These are phyloP conservation scores for Clinocottus analis DNA, from an alignment of 2,113 vertebrate species.

Conservation along the genomic window DNA sequence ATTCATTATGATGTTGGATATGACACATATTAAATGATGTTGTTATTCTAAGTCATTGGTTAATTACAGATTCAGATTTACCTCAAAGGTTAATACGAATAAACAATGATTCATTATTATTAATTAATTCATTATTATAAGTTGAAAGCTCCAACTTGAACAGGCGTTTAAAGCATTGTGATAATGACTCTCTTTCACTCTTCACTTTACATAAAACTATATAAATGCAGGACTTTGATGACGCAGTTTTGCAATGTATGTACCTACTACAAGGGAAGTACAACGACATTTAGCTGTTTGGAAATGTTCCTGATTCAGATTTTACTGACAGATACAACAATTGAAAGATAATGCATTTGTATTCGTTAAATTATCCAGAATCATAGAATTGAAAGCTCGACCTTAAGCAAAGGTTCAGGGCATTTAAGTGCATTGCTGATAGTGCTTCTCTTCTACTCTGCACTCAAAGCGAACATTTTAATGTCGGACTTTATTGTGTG, in stretches of 20 bases:
- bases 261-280: background rate
- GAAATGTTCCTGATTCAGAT: background rate
- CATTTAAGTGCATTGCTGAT: no score
- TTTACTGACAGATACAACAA: background rate
- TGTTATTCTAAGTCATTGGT: background rate
- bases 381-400: background rate
- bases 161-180: background rate
- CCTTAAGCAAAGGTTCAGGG: background rate
- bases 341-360: background rate
- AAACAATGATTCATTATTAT: background rate
- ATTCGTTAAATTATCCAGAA: background rate
- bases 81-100: no score
- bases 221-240: background rate
- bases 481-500: no score
- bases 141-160: background rate
- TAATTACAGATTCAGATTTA: no score
- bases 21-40: background rate
- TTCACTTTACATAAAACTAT: no score
- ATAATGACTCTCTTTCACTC: background rate
- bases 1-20: background rate
- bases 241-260: background rate
- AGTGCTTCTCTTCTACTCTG: no score
- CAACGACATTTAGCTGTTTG: background rate
- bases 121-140: background rate
- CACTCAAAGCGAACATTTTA: no score